phyloP scores from a whole-genome alignment of 2,888 invertebrate species.

The Syritta pipiens region DNA sequence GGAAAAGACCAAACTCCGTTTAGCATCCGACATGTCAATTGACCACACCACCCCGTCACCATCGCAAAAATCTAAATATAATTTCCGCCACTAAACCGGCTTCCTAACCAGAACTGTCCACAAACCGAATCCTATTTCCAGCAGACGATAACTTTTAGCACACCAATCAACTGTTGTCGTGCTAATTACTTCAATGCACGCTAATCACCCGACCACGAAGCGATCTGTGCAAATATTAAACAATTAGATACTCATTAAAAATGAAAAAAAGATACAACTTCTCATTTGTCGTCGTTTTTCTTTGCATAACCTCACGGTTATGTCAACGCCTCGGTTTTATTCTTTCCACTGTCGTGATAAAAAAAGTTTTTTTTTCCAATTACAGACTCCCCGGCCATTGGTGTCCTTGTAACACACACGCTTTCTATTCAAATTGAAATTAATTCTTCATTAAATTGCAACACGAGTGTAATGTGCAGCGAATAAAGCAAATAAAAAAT shows the following conservation, averaged over 20 bases:
- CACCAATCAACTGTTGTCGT: constrained; percentile 9
- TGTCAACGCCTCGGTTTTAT: neutral
- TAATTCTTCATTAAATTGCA: constrained; percentile 10
- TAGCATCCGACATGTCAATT: too few species aligned
- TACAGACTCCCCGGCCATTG: neutral
- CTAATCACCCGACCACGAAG: neutral
- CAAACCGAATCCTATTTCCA: too few species aligned
- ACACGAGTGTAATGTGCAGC: neutral
- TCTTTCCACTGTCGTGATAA: neutral
- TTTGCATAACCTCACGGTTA: constrained; percentile 18
- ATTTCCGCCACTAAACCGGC: too few species aligned
- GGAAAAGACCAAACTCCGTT: too few species aligned
- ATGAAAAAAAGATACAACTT: too few species aligned
- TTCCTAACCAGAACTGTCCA: too few species aligned
- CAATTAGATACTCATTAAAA: constrained; percentile 21
- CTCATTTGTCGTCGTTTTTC: too few species aligned
- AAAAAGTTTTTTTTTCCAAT: constrained; percentile 8
- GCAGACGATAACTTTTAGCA: constrained; percentile 16
- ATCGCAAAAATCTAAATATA: too few species aligned
- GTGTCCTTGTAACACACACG: constrained; percentile 36
- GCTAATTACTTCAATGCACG: constrained; percentile 14
- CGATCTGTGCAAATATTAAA: constrained; percentile 14
- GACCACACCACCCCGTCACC: too few species aligned
- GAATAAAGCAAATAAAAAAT: too few species aligned
- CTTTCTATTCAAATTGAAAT: constrained; percentile 38